Percentiles rank a stretch among this genome's conserved stretches.
Conservation (phyloP, 2,888 invertebrate genomes). For the Volucella inanis region DNA sequence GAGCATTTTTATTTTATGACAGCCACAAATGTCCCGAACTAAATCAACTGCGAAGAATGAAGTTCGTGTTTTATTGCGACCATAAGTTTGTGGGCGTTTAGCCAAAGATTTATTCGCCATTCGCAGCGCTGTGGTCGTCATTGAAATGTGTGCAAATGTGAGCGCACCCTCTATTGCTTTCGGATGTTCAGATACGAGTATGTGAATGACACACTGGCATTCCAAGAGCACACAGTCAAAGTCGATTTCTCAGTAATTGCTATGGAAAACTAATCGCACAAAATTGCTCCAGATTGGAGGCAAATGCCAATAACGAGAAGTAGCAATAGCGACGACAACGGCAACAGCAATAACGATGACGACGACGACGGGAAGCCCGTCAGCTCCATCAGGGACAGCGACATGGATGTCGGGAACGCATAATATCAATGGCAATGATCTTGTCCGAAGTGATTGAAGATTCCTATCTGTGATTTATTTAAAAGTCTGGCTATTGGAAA, state of each 20-base stretch:
- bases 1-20: slow-evolving; percentile 49
- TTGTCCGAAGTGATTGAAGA: slow-evolving; percentile 75
- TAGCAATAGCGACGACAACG: slow-evolving; percentile 28
- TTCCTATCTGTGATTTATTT: slow-evolving; percentile 75
- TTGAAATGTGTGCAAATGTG: slow-evolving; percentile 43
- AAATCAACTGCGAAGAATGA: slow-evolving; percentile 67
- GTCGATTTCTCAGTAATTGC: slow-evolving; percentile 64
- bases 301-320: slow-evolving; percentile 69
- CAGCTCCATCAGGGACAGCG: slow-evolving; percentile 66
- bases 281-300: slow-evolving; percentile 74
- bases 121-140: not conserved
- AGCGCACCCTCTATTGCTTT: slow-evolving; percentile 48
- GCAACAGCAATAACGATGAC: slow-evolving; percentile 12
- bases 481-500: slow-evolving; percentile 38
- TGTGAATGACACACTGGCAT: slow-evolving; percentile 53
- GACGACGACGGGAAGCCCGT: slow-evolving; percentile 34
- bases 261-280: slow-evolving; percentile 74
- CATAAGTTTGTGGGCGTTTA: slow-evolving; percentile 69
- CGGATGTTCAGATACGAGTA: slow-evolving; percentile 29
- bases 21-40: slow-evolving; percentile 45
- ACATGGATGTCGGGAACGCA: slow-evolving; percentile 67
- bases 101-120: slow-evolving; percentile 60
- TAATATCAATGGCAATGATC: slow-evolving; percentile 74
- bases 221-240: not conserved
- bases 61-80: slow-evolving; percentile 66